These are phyloP conservation scores for Pteria penguin DNA, from an alignment of 2,888 invertebrate genomes.

Conservation along the genomic window DNA sequence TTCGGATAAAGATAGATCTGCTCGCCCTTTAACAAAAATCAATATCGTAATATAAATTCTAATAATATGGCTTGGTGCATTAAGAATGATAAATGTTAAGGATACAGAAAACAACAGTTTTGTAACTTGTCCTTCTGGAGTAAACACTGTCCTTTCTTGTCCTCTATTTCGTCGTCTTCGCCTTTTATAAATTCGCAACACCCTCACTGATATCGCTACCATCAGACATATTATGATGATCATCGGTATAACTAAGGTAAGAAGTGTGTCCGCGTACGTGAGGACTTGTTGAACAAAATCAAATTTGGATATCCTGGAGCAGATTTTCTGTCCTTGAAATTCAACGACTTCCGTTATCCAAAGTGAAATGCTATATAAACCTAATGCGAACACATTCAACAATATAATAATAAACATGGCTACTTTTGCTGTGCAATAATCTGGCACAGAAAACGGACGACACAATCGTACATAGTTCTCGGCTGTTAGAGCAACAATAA, in stretches of 20 bases:
- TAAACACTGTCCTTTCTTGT: background rate
- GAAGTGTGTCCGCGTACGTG: slow-evolving; percentile 52
- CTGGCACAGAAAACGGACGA: slow-evolving; percentile 84
- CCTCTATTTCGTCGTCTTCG: slow-evolving; percentile 13
- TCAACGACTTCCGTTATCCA: slow-evolving; percentile 52
- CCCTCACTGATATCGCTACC: slow-evolving; percentile 32
- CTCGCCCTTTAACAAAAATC: slow-evolving; percentile 2
- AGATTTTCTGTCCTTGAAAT: slow-evolving; percentile 28
- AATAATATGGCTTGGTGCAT: slow-evolving; percentile 66
- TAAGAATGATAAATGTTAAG: slow-evolving; percentile 62
- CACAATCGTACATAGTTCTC: slow-evolving; percentile 91
- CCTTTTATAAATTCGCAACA: slow-evolving; percentile 12
- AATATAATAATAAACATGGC: slow-evolving; percentile 56
- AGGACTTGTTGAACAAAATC: slow-evolving; percentile 51
- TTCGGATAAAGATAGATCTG: background rate
- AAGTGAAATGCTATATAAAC: slow-evolving; percentile 63
- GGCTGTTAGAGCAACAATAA: slow-evolving; percentile 90
- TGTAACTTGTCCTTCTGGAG: slow-evolving; percentile 54
- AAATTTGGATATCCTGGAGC: slow-evolving; percentile 45
- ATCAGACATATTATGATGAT: slow-evolving; percentile 41
- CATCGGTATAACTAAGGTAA: slow-evolving; percentile 49
- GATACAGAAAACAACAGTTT: slow-evolving; percentile 66
- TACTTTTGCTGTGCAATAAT: slow-evolving; percentile 58
- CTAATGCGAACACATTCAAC: slow-evolving; percentile 47
- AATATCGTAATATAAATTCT: slow-evolving; percentile 47